A percentile compares a stretch with the other conserved stretches of the same genome.
phyloP scores from a whole-genome alignment of 2,888 invertebrate species.

The Leptopterna dolabrata region DNA sequence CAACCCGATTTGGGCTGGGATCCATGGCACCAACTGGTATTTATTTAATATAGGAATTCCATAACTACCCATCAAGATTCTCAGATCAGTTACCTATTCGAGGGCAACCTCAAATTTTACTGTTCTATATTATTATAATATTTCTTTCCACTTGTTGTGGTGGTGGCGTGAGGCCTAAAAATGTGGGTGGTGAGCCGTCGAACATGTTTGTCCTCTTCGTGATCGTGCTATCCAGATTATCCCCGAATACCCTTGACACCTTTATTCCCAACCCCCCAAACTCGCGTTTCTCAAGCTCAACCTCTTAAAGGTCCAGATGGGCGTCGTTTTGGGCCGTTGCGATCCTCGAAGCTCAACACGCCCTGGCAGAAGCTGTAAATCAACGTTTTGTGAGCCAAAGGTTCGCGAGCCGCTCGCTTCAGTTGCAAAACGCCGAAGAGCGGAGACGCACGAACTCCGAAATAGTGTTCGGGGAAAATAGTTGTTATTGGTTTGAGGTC shows the following conservation, averaged over 20 bases:
- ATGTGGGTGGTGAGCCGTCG: no score
- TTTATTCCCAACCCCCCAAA: not conserved
- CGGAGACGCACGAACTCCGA: constrained; percentile 32
- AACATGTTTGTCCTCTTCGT: no score
- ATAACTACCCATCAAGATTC: no score
- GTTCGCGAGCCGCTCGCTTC: not conserved
- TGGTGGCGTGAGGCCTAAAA: no score
- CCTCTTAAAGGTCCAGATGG: not conserved
- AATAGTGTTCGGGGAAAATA: not conserved
- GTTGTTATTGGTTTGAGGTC: not conserved
- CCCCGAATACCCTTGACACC: not conserved
- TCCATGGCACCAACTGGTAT: no score
- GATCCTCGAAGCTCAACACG: not conserved
- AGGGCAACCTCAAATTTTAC: no score
- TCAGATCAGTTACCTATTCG: no score
- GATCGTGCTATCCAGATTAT: not conserved
- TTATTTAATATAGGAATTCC: no score
- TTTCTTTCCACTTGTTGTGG: no score
- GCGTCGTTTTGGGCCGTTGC: not conserved
- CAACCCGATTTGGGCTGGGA: no score
- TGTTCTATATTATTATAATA: no score
- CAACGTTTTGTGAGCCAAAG: not conserved
- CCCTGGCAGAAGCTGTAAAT: not conserved
- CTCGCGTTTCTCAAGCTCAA: not conserved
- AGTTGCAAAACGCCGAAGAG: not conserved